Evolutionary conservation across 2,888 invertebrate species (phyloP), one percentile per base, ranked within the genome.

Genomic region (Limulus polyphemus): DNA sequence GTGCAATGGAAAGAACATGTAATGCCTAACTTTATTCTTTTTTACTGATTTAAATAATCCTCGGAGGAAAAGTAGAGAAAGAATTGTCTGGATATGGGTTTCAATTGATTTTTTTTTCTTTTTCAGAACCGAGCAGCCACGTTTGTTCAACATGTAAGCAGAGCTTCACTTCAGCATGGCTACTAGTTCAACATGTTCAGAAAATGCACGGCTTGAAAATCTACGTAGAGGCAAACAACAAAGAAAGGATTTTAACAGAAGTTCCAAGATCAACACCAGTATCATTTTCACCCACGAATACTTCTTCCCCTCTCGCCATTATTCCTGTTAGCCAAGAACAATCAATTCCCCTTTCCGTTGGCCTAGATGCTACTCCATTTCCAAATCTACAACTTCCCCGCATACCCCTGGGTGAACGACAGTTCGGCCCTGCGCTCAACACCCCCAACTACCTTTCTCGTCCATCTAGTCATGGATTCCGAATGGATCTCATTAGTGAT

Each of bases 141-240:
- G 87, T 91, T 69, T 97, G 95, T 75, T 89, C 88, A 56, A 92
- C 93, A 70, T 97, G 97, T 81, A 91, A 92, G 74, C 87, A 88
- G 68, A 85, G 89, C 58, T 84, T 90, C 71, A 86, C 86, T 71
- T 93, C 93, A n/a, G 94, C 97, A 10, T 97, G 97, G 97, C 83
- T 88, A 62, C 81, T 97, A 65, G 83, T 97, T 52, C 94, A 95
- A 75, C 97, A 97, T 77, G 94, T 90, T 47, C 95, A 97, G 77
- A 88, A 88, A 73, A 85, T 87, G 64, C 97, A 97, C 74, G 94
- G 94, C 17, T 86, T 95, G 67, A 89, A 92, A 77, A 90, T 97
- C 73, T 97, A 93, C 80, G 83, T 87, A 59, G 89, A 89, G 72
- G 80, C 65, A 17, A 32, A 32, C 32, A 60, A 62, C 32, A 32